Percentiles rank a stretch among this genome's conserved stretches.
Conservation (phyloP, 2,797 vertebrate genomes). For the Sus cebifrons region DNA sequence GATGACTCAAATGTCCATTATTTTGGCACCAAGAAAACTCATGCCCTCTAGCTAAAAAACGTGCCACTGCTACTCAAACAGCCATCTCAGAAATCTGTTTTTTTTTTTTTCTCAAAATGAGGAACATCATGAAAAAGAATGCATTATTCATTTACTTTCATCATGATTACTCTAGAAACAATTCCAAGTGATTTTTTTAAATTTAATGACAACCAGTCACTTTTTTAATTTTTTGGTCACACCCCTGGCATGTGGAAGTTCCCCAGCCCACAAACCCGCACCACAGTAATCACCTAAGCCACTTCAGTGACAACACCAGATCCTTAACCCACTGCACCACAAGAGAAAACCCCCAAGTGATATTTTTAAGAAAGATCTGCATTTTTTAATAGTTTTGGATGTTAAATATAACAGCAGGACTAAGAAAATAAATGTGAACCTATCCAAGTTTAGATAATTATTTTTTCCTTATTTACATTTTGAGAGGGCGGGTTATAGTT, state of each 20-base stretch:
- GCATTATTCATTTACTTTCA: background rate
- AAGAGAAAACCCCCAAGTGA: too few species aligned
- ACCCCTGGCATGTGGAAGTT: too few species aligned
- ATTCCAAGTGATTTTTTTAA: background rate
- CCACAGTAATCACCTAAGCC: too few species aligned
- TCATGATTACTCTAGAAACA: background rate
- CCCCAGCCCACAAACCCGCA: too few species aligned
- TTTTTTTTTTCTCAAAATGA: background rate
- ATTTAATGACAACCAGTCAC: too few species aligned
- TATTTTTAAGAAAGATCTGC: background rate
- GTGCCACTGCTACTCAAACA: background rate
- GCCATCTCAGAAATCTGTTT: background rate
- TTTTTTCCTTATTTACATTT: background rate
- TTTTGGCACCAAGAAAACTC: constrained; percentile 30
- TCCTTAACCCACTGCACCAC: too few species aligned
- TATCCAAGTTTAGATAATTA: background rate
- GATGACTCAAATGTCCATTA: background rate
- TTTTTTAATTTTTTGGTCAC: too few species aligned
- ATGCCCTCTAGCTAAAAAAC: background rate
- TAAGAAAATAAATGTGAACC: background rate
- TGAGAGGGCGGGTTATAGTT: background rate
- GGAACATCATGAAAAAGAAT: background rate
- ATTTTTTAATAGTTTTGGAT: background rate
- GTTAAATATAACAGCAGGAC: background rate
- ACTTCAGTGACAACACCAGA: too few species aligned